Percentiles rank a stretch among this genome's conserved stretches.
These are phyloP conservation scores for Tragelaphus eurycerus DNA, from an alignment of 2,797 vertebrate species.

Conservation along the genomic window DNA sequence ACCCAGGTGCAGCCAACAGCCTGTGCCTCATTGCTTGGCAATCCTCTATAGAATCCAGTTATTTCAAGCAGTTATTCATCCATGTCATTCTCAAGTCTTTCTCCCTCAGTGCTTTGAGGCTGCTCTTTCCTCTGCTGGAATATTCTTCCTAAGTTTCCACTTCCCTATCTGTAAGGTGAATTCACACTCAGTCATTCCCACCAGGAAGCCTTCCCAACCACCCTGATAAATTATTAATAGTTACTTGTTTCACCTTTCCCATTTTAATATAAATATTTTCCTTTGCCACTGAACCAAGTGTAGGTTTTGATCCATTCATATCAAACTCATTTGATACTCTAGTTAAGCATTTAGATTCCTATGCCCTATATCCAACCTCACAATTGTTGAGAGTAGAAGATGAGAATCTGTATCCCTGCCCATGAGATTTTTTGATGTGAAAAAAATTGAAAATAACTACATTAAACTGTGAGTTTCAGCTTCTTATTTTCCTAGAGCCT, in stretches of 20 bases:
- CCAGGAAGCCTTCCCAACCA: background rate
- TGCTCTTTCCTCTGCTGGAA: background rate
- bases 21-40: background rate
- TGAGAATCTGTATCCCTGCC: background rate
- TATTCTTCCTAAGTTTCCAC: background rate
- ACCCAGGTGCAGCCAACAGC: background rate
- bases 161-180: background rate
- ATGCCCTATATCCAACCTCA: background rate
- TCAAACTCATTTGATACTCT: background rate
- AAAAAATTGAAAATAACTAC: background rate
- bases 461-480: background rate
- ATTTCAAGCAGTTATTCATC: background rate
- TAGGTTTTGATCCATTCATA: background rate
- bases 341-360: background rate
- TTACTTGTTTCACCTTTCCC: background rate
- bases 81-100: background rate
- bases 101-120: background rate
- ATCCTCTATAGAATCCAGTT: background rate
- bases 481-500: background rate
- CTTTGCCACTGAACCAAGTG: background rate
- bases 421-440: background rate
- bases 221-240: background rate
- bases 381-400: background rate
- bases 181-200: background rate
- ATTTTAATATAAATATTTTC: background rate